phyloP scores from a whole-genome alignment of 2,113 vertebrate species.

The Sialia sialis region DNA sequence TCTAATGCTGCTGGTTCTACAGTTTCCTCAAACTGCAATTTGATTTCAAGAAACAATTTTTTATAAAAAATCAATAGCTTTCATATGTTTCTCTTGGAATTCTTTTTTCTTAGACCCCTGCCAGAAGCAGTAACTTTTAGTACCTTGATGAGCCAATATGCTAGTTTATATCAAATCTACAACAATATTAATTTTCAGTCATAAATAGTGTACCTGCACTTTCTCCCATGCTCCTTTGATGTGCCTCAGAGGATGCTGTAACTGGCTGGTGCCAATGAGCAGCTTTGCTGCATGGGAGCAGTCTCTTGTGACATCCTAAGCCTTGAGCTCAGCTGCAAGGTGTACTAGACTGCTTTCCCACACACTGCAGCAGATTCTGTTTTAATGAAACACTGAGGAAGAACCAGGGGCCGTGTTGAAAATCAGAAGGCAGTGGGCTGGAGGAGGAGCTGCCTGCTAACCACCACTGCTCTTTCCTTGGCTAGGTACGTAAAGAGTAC shows the following conservation, averaged over 20 bases:
- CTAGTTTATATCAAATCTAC: constrained; percentile 28
- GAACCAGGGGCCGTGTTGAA: background rate
- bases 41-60: background rate
- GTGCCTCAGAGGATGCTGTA: background rate
- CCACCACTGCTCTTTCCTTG: constrained; percentile 16
- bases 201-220: background rate
- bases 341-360: background rate
- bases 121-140: constrained; percentile 8
- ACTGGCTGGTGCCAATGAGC: accelerated
- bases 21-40: background rate
- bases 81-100: background rate
- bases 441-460: constrained; percentile 35
- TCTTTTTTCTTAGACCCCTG: background rate
- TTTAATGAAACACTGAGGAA: background rate
- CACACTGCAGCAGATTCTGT: background rate
- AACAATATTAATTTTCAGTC: background rate
- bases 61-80: background rate
- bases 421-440: background rate
- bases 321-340: background rate
- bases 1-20: background rate
- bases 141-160: background rate
- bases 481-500: constrained; percentile 94
- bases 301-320: background rate
- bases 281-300: background rate
- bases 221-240: background rate